phyloP scores from a whole-genome alignment of 2,888 invertebrate species.

The Parthenolecanium corni region DNA sequence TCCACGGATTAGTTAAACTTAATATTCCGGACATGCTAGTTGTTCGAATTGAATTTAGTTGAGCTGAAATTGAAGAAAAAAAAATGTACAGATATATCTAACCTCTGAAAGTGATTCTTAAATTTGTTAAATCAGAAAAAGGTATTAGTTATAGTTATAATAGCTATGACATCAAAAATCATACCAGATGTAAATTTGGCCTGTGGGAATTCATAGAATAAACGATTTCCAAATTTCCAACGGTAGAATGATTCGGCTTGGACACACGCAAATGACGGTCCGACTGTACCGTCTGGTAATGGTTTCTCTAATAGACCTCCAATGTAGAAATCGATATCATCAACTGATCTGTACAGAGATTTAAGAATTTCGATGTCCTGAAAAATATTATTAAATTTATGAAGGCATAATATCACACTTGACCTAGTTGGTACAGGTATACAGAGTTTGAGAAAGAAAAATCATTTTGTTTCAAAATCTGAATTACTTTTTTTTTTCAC shows the following conservation, averaged over 20 bases:
- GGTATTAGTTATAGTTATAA: no score
- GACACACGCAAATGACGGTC: slow-evolving; percentile 78
- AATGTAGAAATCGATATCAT: slow-evolving; percentile 75
- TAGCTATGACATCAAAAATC: no score
- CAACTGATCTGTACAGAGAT: slow-evolving; percentile 52
- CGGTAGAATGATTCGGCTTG: slow-evolving; percentile 74
- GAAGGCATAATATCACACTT: no score
- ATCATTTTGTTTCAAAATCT: no score
- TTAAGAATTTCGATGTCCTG: slow-evolving; percentile 53
- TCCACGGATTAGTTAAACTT: slow-evolving; percentile 55
- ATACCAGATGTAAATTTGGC: not conserved
- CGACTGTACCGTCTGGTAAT: slow-evolving; percentile 61
- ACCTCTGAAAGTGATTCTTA: not conserved
- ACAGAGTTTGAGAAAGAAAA: no score
- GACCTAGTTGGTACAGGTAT: no score
- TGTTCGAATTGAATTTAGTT: slow-evolving; percentile 64
- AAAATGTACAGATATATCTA: not conserved
- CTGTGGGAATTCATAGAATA: slow-evolving; percentile 60
- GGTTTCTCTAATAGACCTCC: slow-evolving; percentile 67
- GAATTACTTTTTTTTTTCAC: no score
- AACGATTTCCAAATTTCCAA: slow-evolving; percentile 71
- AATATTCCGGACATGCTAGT: slow-evolving; percentile 61
- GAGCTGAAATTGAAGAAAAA: slow-evolving; percentile 38
- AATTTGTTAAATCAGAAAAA: not conserved
- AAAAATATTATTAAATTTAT: no score